Base-by-base conservation (phyloP, 2,113 vertebrate species). In the Mormyrus iriodes region DNA sequence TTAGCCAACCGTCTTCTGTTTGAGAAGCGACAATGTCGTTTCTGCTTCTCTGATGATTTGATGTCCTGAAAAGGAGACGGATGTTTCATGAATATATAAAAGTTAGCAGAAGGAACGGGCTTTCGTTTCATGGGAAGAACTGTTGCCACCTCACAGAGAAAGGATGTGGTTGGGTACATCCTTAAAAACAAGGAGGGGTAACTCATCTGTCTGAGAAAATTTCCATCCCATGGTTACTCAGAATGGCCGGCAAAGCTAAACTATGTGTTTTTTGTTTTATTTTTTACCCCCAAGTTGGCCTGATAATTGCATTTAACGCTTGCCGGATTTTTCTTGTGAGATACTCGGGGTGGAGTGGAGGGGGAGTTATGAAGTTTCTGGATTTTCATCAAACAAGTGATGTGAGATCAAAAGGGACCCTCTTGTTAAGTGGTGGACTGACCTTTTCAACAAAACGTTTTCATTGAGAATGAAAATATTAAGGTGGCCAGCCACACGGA, bases 241-340 rank as follows among this genome's bases (percentile, higher is more conserved):
- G 73, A 76, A 31, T 19, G 15, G 15, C 31, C 4, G 4, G 35
- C 31, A 0, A 39, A 19, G 35, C 12, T 39, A 42, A 76, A 42
- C 35, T 42, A 42, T 19, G 73, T 49, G 85, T 53, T 49, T 49
- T 85, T 51, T 90, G 86, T 85, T 88, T 89, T 65, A n/a, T 39
- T 39, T 51, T 79, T 69, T 85, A 55, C 55, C 61, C 53, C 76
- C 53, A 73, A 44, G 88, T 89, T 89, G 90, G 91, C 85, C 89
- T 83, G 49, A 85, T 91, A 92, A 90, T 88, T 88, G 44, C 90
- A 91, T 91, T 90, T 86, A 58, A 83, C 49, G 76, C 87, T 4
- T 39, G 35, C 12, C 35, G 31, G 69, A 76, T 39, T 76, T 76
- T 15, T 24, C 13, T 31, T 76, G 12, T 73, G 31, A 35, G 27